A percentile compares a stretch with the other conserved stretches of the same genome.
phyloP scores from a whole-genome alignment of 2,113 vertebrate genomes.

The Eubucco bourcierii region DNA sequence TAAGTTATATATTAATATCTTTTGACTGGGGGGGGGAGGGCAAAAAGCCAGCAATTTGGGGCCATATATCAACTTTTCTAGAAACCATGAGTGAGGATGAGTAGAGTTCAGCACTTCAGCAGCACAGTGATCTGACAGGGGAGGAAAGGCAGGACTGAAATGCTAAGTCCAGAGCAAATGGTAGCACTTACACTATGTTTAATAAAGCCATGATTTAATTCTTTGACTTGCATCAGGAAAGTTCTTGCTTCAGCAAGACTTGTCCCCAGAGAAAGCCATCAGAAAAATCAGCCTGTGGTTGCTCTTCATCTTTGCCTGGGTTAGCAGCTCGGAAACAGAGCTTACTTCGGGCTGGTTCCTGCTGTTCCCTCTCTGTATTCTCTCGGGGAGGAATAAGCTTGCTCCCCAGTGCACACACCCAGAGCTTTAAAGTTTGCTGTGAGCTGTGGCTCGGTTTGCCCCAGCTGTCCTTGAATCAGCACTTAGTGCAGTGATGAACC shows the following conservation, averaged over 20 bases:
- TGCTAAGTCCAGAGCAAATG: neutral
- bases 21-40: neutral
- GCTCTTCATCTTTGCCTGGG: neutral
- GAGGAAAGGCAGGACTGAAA: neutral
- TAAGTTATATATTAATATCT: neutral
- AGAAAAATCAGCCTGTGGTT: neutral
- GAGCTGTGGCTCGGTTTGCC: neutral
- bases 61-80: neutral
- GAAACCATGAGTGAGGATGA: neutral
- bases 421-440: neutral
- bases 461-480: neutral
- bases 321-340: neutral
- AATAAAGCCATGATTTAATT: neutral
- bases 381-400: neutral
- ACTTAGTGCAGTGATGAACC: neutral
- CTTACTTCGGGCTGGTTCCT: neutral
- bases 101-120: neutral
- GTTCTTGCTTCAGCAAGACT: neutral
- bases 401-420: neutral
- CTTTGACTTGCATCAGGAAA: neutral
- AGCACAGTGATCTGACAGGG: neutral
- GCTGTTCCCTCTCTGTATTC: neutral
- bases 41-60: neutral
- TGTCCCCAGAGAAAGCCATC: neutral
- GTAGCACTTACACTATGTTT: neutral